A percentile compares a stretch with the other conserved stretches of the same genome.
These are phyloP conservation scores for Euleptes europaea DNA, from an alignment of 2,113 vertebrate species.

Conservation along the genomic window DNA sequence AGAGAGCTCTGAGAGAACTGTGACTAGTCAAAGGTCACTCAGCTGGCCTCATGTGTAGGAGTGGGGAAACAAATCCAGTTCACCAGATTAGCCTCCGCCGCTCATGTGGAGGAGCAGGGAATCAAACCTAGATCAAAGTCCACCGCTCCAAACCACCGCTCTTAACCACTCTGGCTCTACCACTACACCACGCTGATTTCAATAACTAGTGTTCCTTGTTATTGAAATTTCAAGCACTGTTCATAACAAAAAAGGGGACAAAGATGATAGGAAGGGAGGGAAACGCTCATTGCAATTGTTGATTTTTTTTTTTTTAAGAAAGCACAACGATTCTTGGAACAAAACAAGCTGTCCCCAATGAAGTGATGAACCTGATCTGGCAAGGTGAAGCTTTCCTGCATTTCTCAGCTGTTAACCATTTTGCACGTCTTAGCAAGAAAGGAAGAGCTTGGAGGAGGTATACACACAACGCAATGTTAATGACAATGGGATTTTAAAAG, in stretches of 20 bases:
- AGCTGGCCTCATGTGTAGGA: too few relatives aligned
- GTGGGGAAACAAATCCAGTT: too few relatives aligned
- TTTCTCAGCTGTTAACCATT: not conserved
- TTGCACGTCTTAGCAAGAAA: not conserved
- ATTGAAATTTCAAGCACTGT: not conserved
- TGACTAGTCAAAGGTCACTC: too few relatives aligned
- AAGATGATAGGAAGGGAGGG: not conserved
- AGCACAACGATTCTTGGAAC: not conserved
- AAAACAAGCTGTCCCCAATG: accelerated
- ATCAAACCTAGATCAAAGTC: too few relatives aligned
- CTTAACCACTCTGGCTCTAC: too few relatives aligned
- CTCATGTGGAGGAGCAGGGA: too few relatives aligned
- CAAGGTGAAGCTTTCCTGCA: accelerated
- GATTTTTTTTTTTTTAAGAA: not conserved
- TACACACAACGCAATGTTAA: too few relatives aligned
- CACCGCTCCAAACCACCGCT: too few relatives aligned
- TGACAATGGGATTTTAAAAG: not conserved
- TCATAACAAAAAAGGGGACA: not conserved
- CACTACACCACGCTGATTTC: too few relatives aligned
- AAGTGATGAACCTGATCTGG: not conserved
- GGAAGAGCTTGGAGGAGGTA: not conserved
- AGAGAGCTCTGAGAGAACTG: too few relatives aligned
- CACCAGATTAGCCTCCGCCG: too few relatives aligned
- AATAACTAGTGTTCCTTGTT: too few relatives aligned
- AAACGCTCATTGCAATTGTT: constrained; percentile 14